Conservation (phyloP, 2,888 invertebrate species). For the Asteroscopus sphinx region DNA sequence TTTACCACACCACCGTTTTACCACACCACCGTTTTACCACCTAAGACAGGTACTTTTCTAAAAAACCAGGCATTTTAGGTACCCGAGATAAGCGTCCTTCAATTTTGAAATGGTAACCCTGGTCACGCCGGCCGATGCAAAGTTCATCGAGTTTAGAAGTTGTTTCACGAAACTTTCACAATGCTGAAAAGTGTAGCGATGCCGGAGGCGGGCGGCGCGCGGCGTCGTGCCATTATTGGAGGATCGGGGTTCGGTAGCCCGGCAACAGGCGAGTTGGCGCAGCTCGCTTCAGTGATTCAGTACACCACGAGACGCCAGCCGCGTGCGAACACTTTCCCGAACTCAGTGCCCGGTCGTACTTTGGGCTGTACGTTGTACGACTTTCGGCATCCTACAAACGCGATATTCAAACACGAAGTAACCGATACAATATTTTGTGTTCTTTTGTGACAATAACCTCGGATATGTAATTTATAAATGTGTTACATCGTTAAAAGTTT, state of each 20-base stretch:
- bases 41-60: too few relatives aligned
- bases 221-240: constrained; percentile 61
- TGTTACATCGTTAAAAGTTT: constrained; percentile 62
- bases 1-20: too few relatives aligned
- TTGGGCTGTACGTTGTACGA: constrained; percentile 40
- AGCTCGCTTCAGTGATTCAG: constrained; percentile 57
- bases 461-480: constrained; percentile 63
- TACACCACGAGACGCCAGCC: constrained; percentile 53
- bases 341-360: constrained; percentile 57
- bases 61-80: background rate
- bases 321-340: constrained; percentile 52
- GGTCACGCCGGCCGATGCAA: background rate
- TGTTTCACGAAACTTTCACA: constrained; percentile 49
- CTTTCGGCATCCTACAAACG: constrained; percentile 26
- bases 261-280: constrained; percentile 74
- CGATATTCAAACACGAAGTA: constrained; percentile 32
- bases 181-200: constrained; percentile 47
- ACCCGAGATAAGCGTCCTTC: too few relatives aligned
- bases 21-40: too few relatives aligned
- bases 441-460: constrained; percentile 60
- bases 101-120: too few relatives aligned
- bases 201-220: constrained; percentile 40
- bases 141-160: constrained; percentile 12
- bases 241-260: constrained; percentile 62
- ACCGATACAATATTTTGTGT: constrained; percentile 51